Conservation (phyloP, 2,797 vertebrate genomes). For the Pseudomugil tenellus region DNA sequence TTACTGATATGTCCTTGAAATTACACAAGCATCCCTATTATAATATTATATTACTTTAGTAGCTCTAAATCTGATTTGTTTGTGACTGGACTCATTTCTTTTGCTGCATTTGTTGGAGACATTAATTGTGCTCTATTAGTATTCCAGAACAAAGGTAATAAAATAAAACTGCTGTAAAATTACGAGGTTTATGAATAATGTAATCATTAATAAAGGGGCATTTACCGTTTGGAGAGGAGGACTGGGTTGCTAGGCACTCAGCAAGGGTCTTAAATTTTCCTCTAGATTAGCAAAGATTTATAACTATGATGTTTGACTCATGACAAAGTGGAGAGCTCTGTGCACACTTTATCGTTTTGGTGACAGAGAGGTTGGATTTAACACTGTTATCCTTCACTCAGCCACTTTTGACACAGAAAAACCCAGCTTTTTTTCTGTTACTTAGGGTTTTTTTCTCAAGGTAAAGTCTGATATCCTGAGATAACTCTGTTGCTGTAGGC, state of each 20-base stretch:
- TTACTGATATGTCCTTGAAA: background rate
- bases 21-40: background rate
- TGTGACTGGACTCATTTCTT: conserved; percentile 17
- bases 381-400: conserved; percentile 25
- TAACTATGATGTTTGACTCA: conserved; percentile 22
- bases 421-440: conserved; percentile 1
- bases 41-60: conserved; percentile 4
- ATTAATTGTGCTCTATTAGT: conserved; percentile 52
- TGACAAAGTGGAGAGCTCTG: conserved; percentile 14
- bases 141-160: conserved; percentile 41
- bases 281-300: conserved; percentile 30
- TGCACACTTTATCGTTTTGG: background rate
- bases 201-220: conserved; percentile 63
- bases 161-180: conserved; percentile 53
- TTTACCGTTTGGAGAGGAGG: conserved; percentile 34
- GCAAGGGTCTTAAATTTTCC: conserved; percentile 31
- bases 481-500: background rate
- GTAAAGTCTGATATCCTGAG: conserved; percentile 5
- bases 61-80: conserved; percentile 20
- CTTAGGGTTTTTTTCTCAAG: conserved; percentile 21
- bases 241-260: conserved; percentile 50
- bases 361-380: background rate
- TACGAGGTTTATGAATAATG: conserved; percentile 64
- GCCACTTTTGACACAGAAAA: background rate
- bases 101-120: conserved; percentile 30